These are phyloP conservation scores for Drosophila yakuba DNA, from an alignment of 1,140 invertebrate genomes.

Conservation along the genomic window DNA sequence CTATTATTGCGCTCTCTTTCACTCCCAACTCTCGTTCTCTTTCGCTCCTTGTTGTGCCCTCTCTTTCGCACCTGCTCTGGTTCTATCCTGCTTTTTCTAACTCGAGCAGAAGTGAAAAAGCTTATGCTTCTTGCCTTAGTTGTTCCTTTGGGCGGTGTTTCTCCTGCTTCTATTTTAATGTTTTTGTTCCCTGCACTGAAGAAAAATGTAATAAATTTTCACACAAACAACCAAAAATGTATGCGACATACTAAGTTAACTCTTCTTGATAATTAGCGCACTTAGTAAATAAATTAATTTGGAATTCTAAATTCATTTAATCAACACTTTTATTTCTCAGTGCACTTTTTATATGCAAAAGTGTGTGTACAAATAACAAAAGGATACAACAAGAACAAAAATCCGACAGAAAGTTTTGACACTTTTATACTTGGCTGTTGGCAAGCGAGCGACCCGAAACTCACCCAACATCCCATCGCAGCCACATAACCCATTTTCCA, in stretches of 20 bases:
- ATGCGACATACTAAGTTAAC: too few relatives aligned
- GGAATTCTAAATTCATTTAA: too few relatives aligned
- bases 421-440: conserved; percentile 74
- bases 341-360: conserved; percentile 22
- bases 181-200: conserved; percentile 16
- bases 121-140: conserved; percentile 67
- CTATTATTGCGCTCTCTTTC: conserved; percentile 9
- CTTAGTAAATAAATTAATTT: too few relatives aligned
- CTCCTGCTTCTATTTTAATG: conserved; percentile 11
- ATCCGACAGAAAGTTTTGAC: conserved; percentile 78
- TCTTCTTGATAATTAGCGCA: too few relatives aligned
- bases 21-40: background rate
- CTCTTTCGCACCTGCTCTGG: conserved; percentile 1
- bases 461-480: conserved; percentile 26
- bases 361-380: conserved; percentile 64
- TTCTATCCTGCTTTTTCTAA: conserved; percentile 14
- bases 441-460: conserved; percentile 68
- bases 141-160: conserved; percentile 42
- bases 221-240: too few relatives aligned
- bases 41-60: background rate
- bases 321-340: background rate
- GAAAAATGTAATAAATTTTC: background rate
- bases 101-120: conserved; percentile 47
- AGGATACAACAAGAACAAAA: conserved; percentile 71
- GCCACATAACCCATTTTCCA: conserved; percentile 16